phyloP scores from a whole-genome alignment of 2,888 invertebrate genomes.

The Microctonus hyperodae region DNA sequence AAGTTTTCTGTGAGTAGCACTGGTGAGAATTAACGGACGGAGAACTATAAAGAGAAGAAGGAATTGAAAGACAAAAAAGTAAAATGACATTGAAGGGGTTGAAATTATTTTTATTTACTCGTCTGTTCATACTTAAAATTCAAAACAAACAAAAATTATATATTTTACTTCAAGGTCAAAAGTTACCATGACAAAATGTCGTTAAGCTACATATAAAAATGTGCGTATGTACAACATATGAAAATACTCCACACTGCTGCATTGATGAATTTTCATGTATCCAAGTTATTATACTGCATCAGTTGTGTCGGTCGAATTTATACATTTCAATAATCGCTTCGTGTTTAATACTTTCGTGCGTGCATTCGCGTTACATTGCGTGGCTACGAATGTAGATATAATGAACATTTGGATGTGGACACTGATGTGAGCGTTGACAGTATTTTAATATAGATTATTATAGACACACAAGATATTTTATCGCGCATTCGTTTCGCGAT shows the following conservation, averaged over 20 bases:
- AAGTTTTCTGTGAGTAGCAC: background rate
- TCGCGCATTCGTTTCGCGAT: constrained; percentile 24
- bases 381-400: constrained; percentile 37
- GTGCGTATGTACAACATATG: background rate
- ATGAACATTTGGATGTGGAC: constrained; percentile 28
- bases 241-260: background rate
- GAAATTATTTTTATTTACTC: background rate
- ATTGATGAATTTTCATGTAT: background rate
- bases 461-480: constrained; percentile 23
- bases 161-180: background rate
- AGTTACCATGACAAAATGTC: background rate
- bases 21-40: background rate
- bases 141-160: background rate
- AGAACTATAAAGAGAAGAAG: background rate
- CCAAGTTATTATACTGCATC: background rate
- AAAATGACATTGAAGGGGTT: background rate
- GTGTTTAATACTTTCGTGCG: constrained; percentile 36
- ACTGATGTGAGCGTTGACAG: constrained; percentile 28
- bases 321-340: background rate
- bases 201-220: background rate
- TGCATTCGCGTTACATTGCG: constrained; percentile 34
- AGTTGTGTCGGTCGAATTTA: background rate
- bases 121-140: background rate
- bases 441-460: constrained; percentile 26
- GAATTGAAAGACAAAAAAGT: background rate